Evolutionary conservation across 2,888 invertebrate genomes (phyloP), one percentile per base, ranked within the genome.

Genomic region (Salpingus planirostris): DNA sequence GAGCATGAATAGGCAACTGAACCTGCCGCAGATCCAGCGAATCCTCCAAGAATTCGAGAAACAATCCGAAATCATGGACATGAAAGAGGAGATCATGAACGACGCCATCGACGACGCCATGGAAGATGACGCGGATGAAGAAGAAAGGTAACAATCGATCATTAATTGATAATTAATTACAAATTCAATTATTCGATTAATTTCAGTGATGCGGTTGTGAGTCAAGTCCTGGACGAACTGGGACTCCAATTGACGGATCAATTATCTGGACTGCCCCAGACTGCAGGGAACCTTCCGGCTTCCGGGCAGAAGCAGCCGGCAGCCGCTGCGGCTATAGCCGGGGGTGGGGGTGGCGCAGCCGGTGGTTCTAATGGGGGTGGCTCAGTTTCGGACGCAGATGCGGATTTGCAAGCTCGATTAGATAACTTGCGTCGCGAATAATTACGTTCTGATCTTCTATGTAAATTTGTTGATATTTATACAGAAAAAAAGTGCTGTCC

Each of bases 11-110:
- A 74, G 85, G 13, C 89, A 90, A 62, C 68, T 98, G 58, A 98
- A 98, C 69, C 74, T 99, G 65, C 98, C 98, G 6, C 96, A 98
- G 71, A 98, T 98, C 58, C 97, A 98, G 66, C 87, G 89, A 60
- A 98, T 99, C 47, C 73, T 89, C 48, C 81, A 89, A 69, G 96
- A 97, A 60, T 98, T 99, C 67, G 98, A 99, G 67, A 97, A 96
- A 60, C 97, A 98, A 63, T 91, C 93, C 0, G 97, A 98, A 68
- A 95, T 99, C 32, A 99, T 99, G 98, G 97, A 99, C 61, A 99
- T 99, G 97, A 98, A 98, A 62, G 97, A 99, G 64, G 98, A 99
- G 68, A 92, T 99, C 78, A 98, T 98, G 83, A 95, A 91, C 61
- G 98, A 98, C 66, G 96, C 93, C 27, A 97, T 99, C 57, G 98